Conservation (phyloP, 2,888 invertebrate genomes). For the Lasioglossum figueresi region DNA sequence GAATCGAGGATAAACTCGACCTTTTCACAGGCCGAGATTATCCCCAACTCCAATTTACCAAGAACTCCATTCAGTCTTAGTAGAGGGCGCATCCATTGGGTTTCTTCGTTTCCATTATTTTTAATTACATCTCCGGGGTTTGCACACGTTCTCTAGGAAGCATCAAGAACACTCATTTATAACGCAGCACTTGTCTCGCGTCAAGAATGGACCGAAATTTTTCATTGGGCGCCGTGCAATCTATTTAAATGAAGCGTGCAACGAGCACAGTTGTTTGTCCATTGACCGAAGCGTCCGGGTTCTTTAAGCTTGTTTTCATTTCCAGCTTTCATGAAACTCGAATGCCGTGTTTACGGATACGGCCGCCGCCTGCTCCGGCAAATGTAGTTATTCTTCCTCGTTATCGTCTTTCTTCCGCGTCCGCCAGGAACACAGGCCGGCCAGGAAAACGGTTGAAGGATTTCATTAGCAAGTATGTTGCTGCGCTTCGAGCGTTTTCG, state of each 20-base stretch:
- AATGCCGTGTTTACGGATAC: constrained; percentile 57
- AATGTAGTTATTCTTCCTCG: constrained; percentile 56
- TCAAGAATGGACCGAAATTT: constrained; percentile 33
- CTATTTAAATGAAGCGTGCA: constrained; percentile 41
- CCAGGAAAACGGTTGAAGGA: constrained; percentile 34
- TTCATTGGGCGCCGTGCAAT: constrained; percentile 38
- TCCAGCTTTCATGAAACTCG: constrained; percentile 54
- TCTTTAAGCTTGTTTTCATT: constrained; percentile 62
- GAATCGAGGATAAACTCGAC: constrained; percentile 5
- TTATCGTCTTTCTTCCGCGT: constrained; percentile 56
- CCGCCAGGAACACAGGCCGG: constrained; percentile 18
- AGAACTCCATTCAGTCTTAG: not conserved
- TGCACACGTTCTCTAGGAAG: not conserved
- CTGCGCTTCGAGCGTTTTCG: constrained; percentile 40
- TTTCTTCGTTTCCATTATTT: not conserved
- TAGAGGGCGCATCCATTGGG: not conserved
- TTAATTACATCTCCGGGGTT: not conserved
- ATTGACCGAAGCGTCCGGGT: constrained; percentile 46
- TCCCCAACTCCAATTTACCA: not conserved
- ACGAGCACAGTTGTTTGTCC: constrained; percentile 36
- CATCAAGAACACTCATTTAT: not conserved
- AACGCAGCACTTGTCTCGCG: not conserved
- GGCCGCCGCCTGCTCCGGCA: constrained; percentile 21
- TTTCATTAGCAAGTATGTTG: constrained; percentile 58
- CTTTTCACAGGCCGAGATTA: not conserved